These are phyloP conservation scores for Vireo griseus DNA, from an alignment of 2,797 vertebrate genomes.

Conservation along the genomic window DNA sequence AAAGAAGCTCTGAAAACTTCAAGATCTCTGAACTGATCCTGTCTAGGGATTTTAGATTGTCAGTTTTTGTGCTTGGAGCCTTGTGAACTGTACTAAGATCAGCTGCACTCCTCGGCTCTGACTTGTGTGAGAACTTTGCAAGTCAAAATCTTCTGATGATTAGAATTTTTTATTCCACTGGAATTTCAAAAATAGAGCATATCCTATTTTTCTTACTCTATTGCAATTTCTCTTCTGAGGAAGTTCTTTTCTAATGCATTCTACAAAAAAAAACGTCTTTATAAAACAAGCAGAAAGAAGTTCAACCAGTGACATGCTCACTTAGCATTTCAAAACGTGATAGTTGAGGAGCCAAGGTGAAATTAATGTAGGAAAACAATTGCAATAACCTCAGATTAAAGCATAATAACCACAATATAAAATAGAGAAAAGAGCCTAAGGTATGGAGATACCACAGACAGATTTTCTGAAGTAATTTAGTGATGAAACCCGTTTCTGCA, in stretches of 20 bases:
- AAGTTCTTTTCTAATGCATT: not conserved
- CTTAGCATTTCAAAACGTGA: not conserved
- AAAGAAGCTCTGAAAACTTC: not conserved
- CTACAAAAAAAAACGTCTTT: not conserved
- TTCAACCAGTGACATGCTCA: not conserved
- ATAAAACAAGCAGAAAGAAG: not conserved
- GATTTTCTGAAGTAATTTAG: not conserved
- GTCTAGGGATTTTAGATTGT: not conserved
- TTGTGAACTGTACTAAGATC: not conserved
- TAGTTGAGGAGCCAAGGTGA: not conserved
- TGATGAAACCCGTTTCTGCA: not conserved
- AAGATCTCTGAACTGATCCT: not conserved
- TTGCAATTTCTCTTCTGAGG: not conserved
- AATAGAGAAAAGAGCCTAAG: not conserved
- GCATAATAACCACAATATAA: not conserved
- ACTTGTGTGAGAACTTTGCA: not conserved
- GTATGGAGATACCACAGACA: not conserved
- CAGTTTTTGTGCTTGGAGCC: not conserved
- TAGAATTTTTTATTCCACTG: not conserved
- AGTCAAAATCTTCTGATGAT: not conserved
- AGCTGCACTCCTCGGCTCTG: rapidly evolving
- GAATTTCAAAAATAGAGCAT: not conserved
- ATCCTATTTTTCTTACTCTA: not conserved
- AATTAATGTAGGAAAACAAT: not conserved
- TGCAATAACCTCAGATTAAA: not conserved